Conservation (phyloP, 1,140 invertebrate species). For the Drosophila kanapiae region DNA sequence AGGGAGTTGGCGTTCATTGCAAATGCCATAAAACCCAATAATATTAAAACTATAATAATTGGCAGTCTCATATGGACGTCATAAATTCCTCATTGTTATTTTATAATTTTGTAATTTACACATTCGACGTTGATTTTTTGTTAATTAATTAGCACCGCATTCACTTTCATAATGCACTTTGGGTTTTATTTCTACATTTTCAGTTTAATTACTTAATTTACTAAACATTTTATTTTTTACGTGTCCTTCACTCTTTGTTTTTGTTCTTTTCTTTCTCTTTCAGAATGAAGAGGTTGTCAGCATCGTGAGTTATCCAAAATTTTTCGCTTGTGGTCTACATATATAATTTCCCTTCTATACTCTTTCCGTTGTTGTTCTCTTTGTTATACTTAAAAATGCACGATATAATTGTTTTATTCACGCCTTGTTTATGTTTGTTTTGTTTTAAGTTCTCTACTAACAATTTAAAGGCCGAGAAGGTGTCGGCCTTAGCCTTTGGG, state of each 20-base stretch:
- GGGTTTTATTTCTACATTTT: constrained; percentile 35
- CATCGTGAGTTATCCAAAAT: constrained; percentile 78
- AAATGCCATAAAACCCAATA: constrained; percentile 15
- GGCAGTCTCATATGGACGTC: neutral
- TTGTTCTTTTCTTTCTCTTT: constrained; percentile 79
- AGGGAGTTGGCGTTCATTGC: constrained; percentile 18
- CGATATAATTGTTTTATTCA: constrained; percentile 46
- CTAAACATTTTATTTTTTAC: constrained; percentile 64
- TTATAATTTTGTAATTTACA: constrained; percentile 5
- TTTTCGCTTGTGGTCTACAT: constrained; percentile 46
- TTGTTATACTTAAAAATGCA: constrained; percentile 38
- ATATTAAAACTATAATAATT: neutral
- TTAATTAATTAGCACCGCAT: constrained; percentile 14
- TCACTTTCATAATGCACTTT: constrained; percentile 12
- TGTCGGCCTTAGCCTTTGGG: constrained; percentile 35
- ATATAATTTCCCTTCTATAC: constrained; percentile 41
- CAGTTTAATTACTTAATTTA: constrained; percentile 42
- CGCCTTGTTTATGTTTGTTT: constrained; percentile 34
- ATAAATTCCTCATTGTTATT: constrained; percentile 6
- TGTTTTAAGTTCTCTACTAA: constrained; percentile 44
- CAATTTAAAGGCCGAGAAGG: constrained; percentile 33
- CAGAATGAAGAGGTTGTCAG: constrained; percentile 85
- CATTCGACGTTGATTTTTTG: neutral
- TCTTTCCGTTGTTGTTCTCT: constrained; percentile 19
- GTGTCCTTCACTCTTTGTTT: constrained; percentile 63